Evolutionary conservation across 64 coral and sea anemone species (phyloP), one percentile per base, ranked within the genome.

Genomic region (Stylophora pistillata): DNA sequence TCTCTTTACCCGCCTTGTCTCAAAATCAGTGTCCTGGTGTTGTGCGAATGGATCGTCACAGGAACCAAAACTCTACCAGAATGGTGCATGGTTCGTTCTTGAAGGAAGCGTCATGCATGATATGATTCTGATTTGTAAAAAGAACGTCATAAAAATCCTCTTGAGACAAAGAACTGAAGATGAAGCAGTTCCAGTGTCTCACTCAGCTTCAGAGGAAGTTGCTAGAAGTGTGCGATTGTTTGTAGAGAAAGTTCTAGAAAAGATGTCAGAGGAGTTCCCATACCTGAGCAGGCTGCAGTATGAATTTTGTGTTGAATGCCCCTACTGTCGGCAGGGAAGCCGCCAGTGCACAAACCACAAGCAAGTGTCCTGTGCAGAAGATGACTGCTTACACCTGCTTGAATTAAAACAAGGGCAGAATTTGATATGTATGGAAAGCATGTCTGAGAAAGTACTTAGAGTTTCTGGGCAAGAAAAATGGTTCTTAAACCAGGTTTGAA

Each of bases 1-100:
- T 59, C 11, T 88, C 2, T 88, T 74, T 34, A 28, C 18, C 0
- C 30, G 13, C 31, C 65, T 88, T 32, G 73, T 88, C 7, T 88
- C 86, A 74, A 72, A 53, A 59, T 72, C 30, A 7, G 74, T 74
- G 18, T 13, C 65, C 2, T 88, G 86, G 86, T 74, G 53, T 52
- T 74, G 18, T 58, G n/a, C n/a, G 23, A 53, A 69, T 37, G 82
- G 82, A 28, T 74, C 27, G 30, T 16, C 21, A 17, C 53, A 58
- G 30, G 2, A 54, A 23, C 86, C 86, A 73, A 62, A 88, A 15
- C 27, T 70, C 21, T 70, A 25, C 23, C 15, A n/a, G 21, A 10
- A 10, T 10, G 65, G 21, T 18, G 17, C 65, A 25, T 26, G 65
- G 65, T 70, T 70, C 23, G 1, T 70, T 26, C 9, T 70, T n/a